These are phyloP conservation scores for Lasioglossum lativentre DNA, from an alignment of 2,888 invertebrate species.

Conservation along the genomic window DNA sequence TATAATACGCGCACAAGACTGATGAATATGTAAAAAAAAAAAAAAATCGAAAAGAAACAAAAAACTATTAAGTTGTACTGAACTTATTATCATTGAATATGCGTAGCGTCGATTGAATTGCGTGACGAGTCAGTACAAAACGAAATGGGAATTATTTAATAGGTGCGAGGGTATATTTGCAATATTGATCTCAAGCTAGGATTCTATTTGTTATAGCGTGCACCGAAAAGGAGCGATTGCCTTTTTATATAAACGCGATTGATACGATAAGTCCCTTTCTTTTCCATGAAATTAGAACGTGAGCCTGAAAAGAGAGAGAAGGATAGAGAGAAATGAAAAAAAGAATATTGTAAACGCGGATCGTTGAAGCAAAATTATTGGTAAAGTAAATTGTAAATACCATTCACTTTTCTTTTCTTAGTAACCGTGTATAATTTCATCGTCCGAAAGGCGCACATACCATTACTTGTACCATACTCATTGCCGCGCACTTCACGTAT, in stretches of 20 bases:
- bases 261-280: slow-evolving; percentile 31
- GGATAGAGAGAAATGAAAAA: not conserved
- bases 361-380: slow-evolving; percentile 62
- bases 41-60: not conserved
- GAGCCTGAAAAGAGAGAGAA: slow-evolving; percentile 20
- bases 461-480: slow-evolving; percentile 64
- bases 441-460: slow-evolving; percentile 55
- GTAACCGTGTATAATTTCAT: slow-evolving; percentile 58
- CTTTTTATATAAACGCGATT: slow-evolving; percentile 53
- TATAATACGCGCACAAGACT: slow-evolving; percentile 65
- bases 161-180: slow-evolving; percentile 49
- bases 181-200: slow-evolving; percentile 57
- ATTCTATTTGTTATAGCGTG: slow-evolving; percentile 62
- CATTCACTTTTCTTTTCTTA: slow-evolving; percentile 50
- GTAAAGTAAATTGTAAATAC: slow-evolving; percentile 65
- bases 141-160: slow-evolving; percentile 35
- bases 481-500: slow-evolving; percentile 57
- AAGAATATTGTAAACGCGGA: slow-evolving; percentile 21
- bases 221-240: slow-evolving; percentile 47
- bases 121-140: slow-evolving; percentile 44
- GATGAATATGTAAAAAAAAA: slow-evolving; percentile 50
- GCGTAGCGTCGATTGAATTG: slow-evolving; percentile 42
- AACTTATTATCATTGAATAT: slow-evolving; percentile 32
- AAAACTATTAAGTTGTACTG: slow-evolving; percentile 35
- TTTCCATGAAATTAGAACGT: slow-evolving; percentile 25